Evolutionary conservation across 2,113 vertebrate genomes (phyloP).

Genomic region (Pelmatolapia mariae): DNA sequence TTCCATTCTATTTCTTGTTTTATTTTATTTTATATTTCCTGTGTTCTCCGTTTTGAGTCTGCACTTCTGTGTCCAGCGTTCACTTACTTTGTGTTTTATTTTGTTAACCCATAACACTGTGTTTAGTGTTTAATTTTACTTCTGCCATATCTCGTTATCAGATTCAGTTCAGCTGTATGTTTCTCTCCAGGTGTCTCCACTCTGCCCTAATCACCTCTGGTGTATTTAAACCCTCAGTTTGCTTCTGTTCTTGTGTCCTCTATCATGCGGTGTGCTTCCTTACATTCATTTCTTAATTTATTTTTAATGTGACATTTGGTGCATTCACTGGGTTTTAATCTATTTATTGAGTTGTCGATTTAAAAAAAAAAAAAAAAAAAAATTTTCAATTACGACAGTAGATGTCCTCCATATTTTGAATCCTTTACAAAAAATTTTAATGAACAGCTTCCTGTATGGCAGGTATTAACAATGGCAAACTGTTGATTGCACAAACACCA

Average conservation of each 20-base stretch:
- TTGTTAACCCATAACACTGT: background rate
- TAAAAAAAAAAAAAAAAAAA: too few relatives aligned
- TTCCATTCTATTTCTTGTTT: background rate
- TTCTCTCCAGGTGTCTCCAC: background rate
- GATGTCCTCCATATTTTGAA: background rate
- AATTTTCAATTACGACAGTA: background rate
- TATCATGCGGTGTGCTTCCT: background rate
- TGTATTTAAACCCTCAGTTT: background rate
- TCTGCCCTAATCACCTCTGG: background rate
- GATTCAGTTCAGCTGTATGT: background rate
- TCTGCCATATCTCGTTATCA: background rate
- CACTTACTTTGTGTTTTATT: background rate
- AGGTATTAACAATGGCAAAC: background rate
- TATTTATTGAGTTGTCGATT: background rate
- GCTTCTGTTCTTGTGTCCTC: rapidly evolving
- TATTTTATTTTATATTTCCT: background rate
- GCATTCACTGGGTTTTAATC: background rate
- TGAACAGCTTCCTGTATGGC: background rate
- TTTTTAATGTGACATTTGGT: background rate
- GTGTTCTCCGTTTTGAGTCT: background rate
- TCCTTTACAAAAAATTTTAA: background rate
- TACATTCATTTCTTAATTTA: rapidly evolving
- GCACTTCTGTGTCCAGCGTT: background rate
- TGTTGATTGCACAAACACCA: background rate
- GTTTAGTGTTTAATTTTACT: background rate